A percentile compares a stretch with the other conserved stretches of the same genome.
phyloP scores from a whole-genome alignment of 1,140 invertebrate species.

The Magallana angulata region DNA sequence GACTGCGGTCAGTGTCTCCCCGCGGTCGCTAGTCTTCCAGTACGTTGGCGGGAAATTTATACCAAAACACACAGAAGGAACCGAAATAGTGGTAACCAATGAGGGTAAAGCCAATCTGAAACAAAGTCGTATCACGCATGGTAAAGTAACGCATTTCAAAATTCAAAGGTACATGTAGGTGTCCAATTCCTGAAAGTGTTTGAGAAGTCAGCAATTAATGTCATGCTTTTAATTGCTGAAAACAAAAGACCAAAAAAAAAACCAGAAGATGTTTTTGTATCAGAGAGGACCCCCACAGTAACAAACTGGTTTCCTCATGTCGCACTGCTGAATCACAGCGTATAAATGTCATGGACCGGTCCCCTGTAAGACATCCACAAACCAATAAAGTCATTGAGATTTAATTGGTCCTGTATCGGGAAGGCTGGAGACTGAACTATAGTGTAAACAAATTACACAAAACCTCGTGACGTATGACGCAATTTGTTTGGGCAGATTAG shows the following conservation, averaged over 20 bases:
- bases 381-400: neutral
- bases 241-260: no score
- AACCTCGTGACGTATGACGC: no score
- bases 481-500: no score
- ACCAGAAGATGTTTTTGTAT: no score
- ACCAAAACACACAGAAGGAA: neutral
- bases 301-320: conserved; percentile 9
- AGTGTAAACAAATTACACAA: no score
- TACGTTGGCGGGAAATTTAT: neutral
- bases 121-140: neutral
- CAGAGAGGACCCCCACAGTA: neutral
- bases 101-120: neutral
- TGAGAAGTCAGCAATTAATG: no score
- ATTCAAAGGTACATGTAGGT: no score
- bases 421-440: no score
- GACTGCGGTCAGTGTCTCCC: neutral
- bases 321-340: neutral
- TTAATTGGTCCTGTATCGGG: no score
- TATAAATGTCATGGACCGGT: neutral
- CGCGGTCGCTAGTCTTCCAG: neutral
- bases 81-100: neutral
- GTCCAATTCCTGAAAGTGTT: no score
- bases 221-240: no score
- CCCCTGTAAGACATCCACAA: neutral
- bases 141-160: no score